These are phyloP conservation scores for Pantherophis alleghaniensis DNA, from an alignment of 2,797 vertebrate genomes.

Conservation along the genomic window DNA sequence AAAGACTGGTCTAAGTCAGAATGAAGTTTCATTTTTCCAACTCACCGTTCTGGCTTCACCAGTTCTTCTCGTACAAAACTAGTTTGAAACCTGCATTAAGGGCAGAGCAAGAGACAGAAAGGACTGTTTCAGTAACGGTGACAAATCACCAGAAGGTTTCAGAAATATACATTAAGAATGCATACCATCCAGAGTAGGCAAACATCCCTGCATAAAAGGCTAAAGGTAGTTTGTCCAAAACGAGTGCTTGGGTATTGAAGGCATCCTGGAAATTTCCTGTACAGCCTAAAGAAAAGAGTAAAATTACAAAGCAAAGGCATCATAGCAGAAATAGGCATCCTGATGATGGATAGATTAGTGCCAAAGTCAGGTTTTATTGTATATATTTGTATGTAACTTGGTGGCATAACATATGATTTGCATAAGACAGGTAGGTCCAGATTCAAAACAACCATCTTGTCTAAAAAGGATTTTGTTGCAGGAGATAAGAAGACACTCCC, in stretches of 20 bases:
- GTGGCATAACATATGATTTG: neutral
- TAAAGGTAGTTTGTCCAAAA: slow-evolving; percentile 80
- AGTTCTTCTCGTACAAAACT: slow-evolving; percentile 88
- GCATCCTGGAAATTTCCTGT: slow-evolving; percentile 83
- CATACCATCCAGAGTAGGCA: slow-evolving; percentile 89
- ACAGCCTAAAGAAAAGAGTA: slow-evolving; percentile 68
- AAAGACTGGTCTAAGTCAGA: neutral
- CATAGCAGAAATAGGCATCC: fast-evolving
- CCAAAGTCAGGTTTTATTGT: neutral
- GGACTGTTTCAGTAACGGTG: neutral
- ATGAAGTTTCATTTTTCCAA: neutral
- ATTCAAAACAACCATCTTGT: neutral
- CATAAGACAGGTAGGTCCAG: neutral
- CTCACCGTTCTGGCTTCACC: slow-evolving; percentile 86
- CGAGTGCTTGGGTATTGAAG: slow-evolving; percentile 74
- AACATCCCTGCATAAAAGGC: slow-evolving; percentile 91
- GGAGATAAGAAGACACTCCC: neutral
- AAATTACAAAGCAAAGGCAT: fast-evolving
- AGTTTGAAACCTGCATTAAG: slow-evolving; percentile 81
- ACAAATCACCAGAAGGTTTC: fast-evolving
- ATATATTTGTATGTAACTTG: neutral
- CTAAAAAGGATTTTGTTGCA: neutral
- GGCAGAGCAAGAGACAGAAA: slow-evolving; percentile 24
- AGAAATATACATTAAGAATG: fast-evolving
- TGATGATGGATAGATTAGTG: neutral